Percentiles rank a stretch among this genome's conserved stretches.
Conservation (phyloP, 2,888 invertebrate species). For the Schrankia costaestrigalis region DNA sequence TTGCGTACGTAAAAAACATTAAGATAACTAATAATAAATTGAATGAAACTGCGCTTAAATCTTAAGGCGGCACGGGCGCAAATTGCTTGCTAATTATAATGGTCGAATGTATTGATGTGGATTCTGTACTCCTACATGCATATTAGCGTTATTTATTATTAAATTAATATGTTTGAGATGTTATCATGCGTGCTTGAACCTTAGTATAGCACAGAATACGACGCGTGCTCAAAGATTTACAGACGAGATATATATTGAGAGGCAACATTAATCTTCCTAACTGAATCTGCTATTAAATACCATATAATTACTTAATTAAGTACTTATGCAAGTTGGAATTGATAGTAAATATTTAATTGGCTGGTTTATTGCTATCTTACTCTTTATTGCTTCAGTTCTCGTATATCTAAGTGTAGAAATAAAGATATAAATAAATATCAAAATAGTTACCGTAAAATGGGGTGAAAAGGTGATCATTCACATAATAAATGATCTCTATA, state of each 20-base stretch:
- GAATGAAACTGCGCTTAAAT: slow-evolving; percentile 10
- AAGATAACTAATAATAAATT: slow-evolving; percentile 22
- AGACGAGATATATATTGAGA: slow-evolving; percentile 24
- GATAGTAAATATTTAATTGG: slow-evolving; percentile 16
- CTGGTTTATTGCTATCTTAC: no score
- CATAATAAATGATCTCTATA: no score
- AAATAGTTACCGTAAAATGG: no score
- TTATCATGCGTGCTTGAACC: slow-evolving; percentile 35
- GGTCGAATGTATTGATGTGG: slow-evolving; percentile 29
- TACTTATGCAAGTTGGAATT: slow-evolving; percentile 20
- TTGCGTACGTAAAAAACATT: slow-evolving; percentile 5
- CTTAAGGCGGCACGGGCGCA: slow-evolving; percentile 13
- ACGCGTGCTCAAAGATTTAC: slow-evolving; percentile 33
- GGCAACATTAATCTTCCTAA: slow-evolving; percentile 30
- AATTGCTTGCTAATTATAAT: slow-evolving; percentile 42
- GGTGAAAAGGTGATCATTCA: no score
- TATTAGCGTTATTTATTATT: slow-evolving; percentile 46
- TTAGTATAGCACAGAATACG: slow-evolving; percentile 24
- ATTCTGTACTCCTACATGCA: slow-evolving; percentile 38
- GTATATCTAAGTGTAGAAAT: no score
- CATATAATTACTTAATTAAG: slow-evolving; percentile 30
- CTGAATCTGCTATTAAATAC: slow-evolving; percentile 28
- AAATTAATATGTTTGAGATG: slow-evolving; percentile 46
- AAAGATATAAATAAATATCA: no score
- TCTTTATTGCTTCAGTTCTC: no score